Base-by-base conservation (phyloP, 1,140 invertebrate genomes). In the Tetramorium alpestre region DNA sequence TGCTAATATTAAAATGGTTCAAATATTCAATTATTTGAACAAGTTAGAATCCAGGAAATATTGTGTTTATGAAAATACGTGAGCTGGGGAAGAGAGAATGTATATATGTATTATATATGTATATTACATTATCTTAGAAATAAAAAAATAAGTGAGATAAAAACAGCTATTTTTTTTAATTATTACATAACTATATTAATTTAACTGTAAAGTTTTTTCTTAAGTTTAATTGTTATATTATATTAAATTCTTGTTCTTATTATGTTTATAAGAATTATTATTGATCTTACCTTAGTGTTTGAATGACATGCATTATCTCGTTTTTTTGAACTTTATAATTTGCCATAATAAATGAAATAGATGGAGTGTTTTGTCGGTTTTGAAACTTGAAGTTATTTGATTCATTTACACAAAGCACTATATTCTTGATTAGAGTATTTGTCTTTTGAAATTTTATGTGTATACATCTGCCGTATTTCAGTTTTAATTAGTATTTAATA, bases 281-380 rank as follows among this genome's bases (percentile, higher is more conserved):
- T 49, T 41, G 10, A 81, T 54, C 6, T 81, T 81, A 81, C 77
- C 77, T 70, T 16, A 81, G 6, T 0, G 65, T 81, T 5, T 69
- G 77, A 25, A 81, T 70, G 3, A 54, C 47, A 81, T 81, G 77
- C 0, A 70, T 5, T 56, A 81, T 70, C 8, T 41, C 56, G 2
- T 69, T 33, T 8, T 81, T 81, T 10, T 41, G 13, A 22, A 44
- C 28, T 70, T 69, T 54, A 11, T 81, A 70, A 4, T 41, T n/a
- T 56, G 22, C 10, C 51, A 38, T 81, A 3, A 56, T 16, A 18
- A 69, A 54, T 25, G 47, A 10, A 56, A 54, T 25, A 41, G 44
- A 13, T n/a, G 7, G 41, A 25, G 54, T 69, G 1, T 54, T n/a
- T 2, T 41, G 22, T 10, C 41, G 11, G n/a, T 69, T 51, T 28